Conservation (phyloP, 2,797 vertebrate species). For the Prionace glauca region DNA sequence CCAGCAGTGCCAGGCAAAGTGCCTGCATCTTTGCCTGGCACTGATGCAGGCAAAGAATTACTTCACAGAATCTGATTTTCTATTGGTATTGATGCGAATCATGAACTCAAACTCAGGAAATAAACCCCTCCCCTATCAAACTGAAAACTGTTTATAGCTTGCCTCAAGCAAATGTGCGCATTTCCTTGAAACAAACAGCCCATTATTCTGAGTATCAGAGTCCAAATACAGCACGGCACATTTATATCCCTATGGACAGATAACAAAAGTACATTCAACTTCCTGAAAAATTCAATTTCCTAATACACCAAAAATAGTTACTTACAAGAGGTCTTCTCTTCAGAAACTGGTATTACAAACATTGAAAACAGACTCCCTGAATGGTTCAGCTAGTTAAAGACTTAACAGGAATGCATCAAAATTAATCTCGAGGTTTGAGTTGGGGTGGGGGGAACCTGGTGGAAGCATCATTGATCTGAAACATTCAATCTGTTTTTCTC, state of each 20-base stretch:
- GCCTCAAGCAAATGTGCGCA: neutral
- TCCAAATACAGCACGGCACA: neutral
- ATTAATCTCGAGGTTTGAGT: neutral
- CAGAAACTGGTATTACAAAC: neutral
- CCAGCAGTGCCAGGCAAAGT: no score
- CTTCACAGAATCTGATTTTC: neutral
- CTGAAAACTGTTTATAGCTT: neutral
- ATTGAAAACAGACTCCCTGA: neutral
- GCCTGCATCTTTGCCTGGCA: no score
- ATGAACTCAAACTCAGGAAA: neutral
- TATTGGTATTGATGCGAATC: neutral
- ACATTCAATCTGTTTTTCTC: no score
- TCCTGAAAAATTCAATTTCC: neutral
- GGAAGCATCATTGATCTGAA: no score
- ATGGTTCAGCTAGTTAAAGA: neutral
- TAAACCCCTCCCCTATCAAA: neutral
- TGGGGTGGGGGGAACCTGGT: neutral
- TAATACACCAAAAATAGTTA: neutral
- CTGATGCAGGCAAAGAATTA: neutral
- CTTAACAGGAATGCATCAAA: neutral
- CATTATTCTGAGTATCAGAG: neutral
- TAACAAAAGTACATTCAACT: neutral
- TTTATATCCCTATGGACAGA: neutral
- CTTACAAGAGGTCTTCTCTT: neutral
- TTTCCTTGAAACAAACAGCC: neutral